These are phyloP conservation scores for Adelges cooleyi DNA, from an alignment of 1,140 invertebrate species.

Conservation along the genomic window DNA sequence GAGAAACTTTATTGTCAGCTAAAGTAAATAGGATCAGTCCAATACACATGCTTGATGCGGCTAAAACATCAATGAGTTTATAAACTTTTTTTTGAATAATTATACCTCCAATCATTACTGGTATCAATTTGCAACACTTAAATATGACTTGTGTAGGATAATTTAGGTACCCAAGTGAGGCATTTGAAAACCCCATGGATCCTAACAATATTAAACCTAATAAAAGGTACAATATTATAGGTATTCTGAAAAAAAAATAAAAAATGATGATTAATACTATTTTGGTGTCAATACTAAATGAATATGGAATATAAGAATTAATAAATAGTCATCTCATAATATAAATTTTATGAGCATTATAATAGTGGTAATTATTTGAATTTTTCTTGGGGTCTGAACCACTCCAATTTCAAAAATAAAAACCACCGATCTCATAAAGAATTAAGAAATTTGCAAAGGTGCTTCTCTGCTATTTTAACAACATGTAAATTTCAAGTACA, in stretches of 20 bases:
- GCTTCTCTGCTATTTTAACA: no score
- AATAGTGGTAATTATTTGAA: background rate
- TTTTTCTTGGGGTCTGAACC: background rate
- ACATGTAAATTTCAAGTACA: no score
- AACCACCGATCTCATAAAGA: no score
- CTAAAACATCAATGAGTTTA: conserved; percentile 66
- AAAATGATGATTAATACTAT: background rate
- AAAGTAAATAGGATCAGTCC: conserved; percentile 85
- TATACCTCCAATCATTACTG: conserved; percentile 83
- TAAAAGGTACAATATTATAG: conserved; percentile 64
- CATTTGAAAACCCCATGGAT: conserved; percentile 93
- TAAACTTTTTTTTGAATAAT: conserved; percentile 85
- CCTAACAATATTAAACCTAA: conserved; percentile 78
- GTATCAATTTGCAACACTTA: conserved; percentile 93
- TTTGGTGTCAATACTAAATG: background rate
- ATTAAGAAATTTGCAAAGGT: no score
- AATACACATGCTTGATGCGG: conserved; percentile 76
- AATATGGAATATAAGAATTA: background rate
- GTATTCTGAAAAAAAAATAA: conserved; percentile 56
- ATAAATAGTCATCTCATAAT: background rate
- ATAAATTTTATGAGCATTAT: background rate
- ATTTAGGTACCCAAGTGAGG: conserved; percentile 88
- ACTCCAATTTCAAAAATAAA: no score
- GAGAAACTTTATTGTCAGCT: conserved; percentile 80
- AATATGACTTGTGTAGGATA: conserved; percentile 91